Conservation (phyloP, 2,113 vertebrate genomes). For the Lanius collurio region DNA sequence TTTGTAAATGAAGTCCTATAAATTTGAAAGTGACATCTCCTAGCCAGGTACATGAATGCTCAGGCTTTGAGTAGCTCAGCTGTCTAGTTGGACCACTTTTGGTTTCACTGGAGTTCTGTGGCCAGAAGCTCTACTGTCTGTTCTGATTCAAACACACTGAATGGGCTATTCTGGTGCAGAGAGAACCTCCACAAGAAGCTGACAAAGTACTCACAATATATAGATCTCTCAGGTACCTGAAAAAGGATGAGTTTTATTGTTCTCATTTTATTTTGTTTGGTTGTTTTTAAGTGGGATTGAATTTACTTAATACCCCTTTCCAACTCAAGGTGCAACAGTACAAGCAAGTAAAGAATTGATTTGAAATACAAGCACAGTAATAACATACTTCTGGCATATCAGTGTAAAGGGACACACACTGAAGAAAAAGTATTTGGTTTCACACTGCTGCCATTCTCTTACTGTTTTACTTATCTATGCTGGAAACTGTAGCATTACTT, state of each 20-base stretch:
- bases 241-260: background rate
- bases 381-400: background rate
- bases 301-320: background rate
- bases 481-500: background rate
- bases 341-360: background rate
- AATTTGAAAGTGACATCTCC: background rate
- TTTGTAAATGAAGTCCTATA: background rate
- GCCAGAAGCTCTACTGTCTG: background rate
- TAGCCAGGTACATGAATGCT: background rate
- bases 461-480: background rate
- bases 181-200: background rate
- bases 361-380: background rate
- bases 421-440: background rate
- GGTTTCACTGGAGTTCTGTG: background rate
- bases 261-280: background rate
- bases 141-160: background rate
- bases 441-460: background rate
- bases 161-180: background rate
- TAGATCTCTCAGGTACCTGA: background rate
- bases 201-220: background rate
- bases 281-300: background rate
- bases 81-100: background rate
- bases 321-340: background rate
- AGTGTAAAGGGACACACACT: background rate
- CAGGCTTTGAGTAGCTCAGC: background rate